Conservation (phyloP, 2,888 invertebrate species). For the Anodontia alba region DNA sequence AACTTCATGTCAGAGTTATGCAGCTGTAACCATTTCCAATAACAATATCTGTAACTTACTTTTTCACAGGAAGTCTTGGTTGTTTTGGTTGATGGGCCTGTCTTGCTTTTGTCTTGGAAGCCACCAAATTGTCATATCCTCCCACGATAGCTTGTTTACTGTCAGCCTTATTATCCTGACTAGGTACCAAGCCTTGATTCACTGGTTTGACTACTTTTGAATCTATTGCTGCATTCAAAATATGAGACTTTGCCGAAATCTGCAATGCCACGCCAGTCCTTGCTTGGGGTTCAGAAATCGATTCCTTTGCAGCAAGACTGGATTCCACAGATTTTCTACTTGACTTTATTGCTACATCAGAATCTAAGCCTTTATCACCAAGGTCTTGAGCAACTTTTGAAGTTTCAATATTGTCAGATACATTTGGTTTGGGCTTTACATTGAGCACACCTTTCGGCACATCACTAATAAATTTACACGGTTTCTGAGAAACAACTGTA, state of each 20-base stretch:
- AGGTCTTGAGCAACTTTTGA: background rate
- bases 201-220: background rate
- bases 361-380: background rate
- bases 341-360: background rate
- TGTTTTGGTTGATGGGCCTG: slow-evolving; percentile 49
- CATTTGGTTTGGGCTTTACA: slow-evolving; percentile 45
- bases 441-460: slow-evolving; percentile 43
- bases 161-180: background rate
- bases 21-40: too few species aligned
- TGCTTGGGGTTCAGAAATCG: background rate
- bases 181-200: background rate
- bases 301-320: background rate
- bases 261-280: background rate
- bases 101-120: slow-evolving; percentile 48
- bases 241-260: background rate
- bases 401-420: background rate
- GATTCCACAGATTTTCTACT: background rate
- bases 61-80: background rate
- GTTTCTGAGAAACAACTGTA: slow-evolving; percentile 1
- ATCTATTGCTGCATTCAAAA: background rate
- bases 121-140: slow-evolving; percentile 49
- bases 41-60: too few species aligned
- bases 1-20: too few species aligned
- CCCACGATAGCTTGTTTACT: background rate
- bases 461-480: slow-evolving; percentile 41